phyloP scores from a whole-genome alignment of 2,113 vertebrate genomes.

The Ictidomys tridecemlineatus region DNA sequence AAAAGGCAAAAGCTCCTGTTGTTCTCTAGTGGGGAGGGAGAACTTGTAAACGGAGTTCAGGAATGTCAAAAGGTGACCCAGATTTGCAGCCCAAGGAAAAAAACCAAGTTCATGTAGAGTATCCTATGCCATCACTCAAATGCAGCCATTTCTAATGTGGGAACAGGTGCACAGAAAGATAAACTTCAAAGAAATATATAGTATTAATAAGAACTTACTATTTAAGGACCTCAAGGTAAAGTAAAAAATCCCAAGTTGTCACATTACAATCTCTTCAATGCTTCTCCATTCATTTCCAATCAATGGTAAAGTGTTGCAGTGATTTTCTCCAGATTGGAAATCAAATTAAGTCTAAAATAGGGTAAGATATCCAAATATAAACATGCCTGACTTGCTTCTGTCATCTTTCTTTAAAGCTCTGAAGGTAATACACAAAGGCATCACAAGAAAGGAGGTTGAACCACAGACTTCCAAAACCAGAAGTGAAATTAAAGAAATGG shows the following conservation, averaged over 20 bases:
- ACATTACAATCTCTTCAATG: not conserved
- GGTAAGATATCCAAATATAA: not conserved
- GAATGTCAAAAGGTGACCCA: conserved; percentile 62
- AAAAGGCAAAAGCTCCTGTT: not conserved
- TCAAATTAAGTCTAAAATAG: not conserved
- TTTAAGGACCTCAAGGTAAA: not conserved
- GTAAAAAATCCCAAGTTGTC: not conserved
- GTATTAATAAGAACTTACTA: not conserved
- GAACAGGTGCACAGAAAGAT: not conserved
- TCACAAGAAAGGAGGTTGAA: not conserved
- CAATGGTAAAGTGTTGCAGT: not conserved
- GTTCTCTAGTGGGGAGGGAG: not conserved
- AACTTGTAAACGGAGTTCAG: not conserved
- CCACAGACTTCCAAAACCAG: not conserved
- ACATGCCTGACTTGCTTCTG: not conserved
- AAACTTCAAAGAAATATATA: not conserved
- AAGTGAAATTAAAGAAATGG: not conserved
- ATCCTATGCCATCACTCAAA: not conserved
- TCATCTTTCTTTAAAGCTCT: not conserved
- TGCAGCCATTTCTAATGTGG: not conserved
- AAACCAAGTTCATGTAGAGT: not conserved
- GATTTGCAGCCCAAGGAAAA: conserved; percentile 25
- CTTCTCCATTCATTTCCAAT: not conserved
- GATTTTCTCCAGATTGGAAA: conserved; percentile 30
- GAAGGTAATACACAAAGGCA: not conserved